These are phyloP conservation scores for Orthosia gothica DNA, from an alignment of 2,888 invertebrate species.

Conservation along the genomic window DNA sequence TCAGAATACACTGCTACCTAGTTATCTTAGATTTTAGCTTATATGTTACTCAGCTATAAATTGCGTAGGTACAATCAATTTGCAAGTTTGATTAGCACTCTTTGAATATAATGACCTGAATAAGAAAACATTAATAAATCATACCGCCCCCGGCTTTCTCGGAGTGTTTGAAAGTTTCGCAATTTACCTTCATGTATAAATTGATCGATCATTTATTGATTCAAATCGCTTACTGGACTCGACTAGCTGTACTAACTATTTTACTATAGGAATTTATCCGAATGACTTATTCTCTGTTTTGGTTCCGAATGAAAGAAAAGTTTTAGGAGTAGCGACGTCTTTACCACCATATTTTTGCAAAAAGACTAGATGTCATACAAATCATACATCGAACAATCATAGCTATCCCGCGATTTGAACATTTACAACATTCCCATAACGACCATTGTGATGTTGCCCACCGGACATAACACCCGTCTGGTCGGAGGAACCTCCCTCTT, in stretches of 20 bases:
- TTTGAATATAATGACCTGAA: constrained; percentile 57
- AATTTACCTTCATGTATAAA: constrained; percentile 23
- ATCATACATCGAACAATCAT: no score
- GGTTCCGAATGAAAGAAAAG: neutral
- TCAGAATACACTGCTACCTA: neutral
- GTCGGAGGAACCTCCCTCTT: no score
- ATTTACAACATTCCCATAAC: no score
- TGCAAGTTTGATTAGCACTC: constrained; percentile 53
- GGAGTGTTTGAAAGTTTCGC: constrained; percentile 31
- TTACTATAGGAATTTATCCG: neutral
- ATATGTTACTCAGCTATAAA: constrained; percentile 39
- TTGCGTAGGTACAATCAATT: constrained; percentile 38
- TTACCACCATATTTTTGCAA: no score
- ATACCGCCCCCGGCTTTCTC: constrained; percentile 38
- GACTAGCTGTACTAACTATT: neutral
- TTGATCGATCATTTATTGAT: constrained; percentile 40
- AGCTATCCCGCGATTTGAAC: no score
- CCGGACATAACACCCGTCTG: no score
- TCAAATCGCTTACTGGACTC: constrained; percentile 10
- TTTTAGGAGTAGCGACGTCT: no score
- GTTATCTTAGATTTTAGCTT: neutral
- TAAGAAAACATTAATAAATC: constrained; percentile 44
- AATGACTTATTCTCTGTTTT: neutral
- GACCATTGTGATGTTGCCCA: no score
- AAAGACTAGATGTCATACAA: no score